Conservation (phyloP, 2,797 vertebrate species). For the Channallabes apus region DNA sequence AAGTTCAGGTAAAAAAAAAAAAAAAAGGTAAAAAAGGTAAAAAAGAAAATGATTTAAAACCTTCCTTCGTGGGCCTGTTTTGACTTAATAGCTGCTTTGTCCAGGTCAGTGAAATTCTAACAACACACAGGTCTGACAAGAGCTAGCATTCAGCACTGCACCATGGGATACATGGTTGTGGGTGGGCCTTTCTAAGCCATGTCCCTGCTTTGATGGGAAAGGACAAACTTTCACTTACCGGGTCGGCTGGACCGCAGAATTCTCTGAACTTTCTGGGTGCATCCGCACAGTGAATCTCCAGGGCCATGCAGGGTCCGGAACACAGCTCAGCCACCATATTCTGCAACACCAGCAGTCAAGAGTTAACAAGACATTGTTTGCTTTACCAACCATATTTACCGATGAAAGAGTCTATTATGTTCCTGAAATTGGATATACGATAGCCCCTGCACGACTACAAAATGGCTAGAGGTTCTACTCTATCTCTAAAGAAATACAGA, state of each 20-base stretch:
- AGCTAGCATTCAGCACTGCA: neutral
- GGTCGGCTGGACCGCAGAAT: conserved; percentile 90
- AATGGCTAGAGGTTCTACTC: conserved; percentile 51
- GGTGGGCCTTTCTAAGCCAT: neutral
- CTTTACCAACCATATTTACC: conserved; percentile 29
- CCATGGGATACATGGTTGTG: neutral
- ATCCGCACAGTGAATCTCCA: conserved; percentile 82
- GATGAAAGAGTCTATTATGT: conserved; percentile 58
- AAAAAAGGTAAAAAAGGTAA: no score
- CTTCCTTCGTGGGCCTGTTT: neutral
- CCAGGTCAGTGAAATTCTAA: no score
- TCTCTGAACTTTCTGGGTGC: conserved; percentile 83
- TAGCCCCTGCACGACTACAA: conserved; percentile 44
- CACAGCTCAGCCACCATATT: conserved; percentile 88
- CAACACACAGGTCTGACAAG: neutral
- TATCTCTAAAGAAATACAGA: conserved; percentile 47
- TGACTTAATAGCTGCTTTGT: no score
- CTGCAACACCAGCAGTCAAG: conserved; percentile 66
- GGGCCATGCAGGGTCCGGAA: conserved; percentile 87
- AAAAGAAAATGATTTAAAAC: conserved; percentile 1
- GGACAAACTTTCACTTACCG: conserved; percentile 79
- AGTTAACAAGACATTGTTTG: conserved; percentile 40
- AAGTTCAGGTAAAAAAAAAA: neutral
- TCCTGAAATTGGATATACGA: conserved; percentile 53
- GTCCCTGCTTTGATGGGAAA: neutral